Percentiles rank a stretch among this genome's conserved stretches.
These are phyloP conservation scores for Tokudaia tokunoshimensis DNA, from an alignment of 2,797 vertebrate genomes.

Conservation along the genomic window DNA sequence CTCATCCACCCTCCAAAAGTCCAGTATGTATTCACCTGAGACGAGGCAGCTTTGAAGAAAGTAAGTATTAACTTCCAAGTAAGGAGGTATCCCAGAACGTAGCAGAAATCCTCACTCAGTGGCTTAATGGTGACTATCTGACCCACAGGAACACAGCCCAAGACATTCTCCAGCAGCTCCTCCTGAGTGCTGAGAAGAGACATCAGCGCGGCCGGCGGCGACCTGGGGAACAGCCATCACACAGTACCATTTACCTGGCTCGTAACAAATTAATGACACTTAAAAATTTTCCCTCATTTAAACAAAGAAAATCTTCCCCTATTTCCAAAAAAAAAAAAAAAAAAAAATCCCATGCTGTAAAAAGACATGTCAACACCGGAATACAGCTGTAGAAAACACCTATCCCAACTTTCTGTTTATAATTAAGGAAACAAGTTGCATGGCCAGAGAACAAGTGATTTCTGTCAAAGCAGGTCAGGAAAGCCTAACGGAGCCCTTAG, in stretches of 20 bases:
- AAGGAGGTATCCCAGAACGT: conserved; percentile 96
- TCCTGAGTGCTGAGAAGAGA: conserved; percentile 92
- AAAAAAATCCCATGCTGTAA: conserved; percentile 9
- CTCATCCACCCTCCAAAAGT: neutral
- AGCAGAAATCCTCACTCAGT: conserved; percentile 95
- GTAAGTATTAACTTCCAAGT: conserved; percentile 97
- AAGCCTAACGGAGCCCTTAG: neutral
- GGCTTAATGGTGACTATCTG: conserved; percentile 95
- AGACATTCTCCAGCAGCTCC: conserved; percentile 93
- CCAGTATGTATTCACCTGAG: conserved; percentile 90
- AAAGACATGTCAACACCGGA: neutral
- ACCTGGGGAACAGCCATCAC: conserved; percentile 87
- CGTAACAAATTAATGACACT: neutral
- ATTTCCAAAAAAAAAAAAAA: neutral
- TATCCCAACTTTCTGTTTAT: conserved; percentile 8
- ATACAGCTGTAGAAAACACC: conserved; percentile 19
- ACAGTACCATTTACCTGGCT: neutral
- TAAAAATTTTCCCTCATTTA: neutral
- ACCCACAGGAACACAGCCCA: conserved; percentile 94
- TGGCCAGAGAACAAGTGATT: neutral
- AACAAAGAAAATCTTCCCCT: conserved; percentile 39
- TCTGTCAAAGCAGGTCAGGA: neutral
- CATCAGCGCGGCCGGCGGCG: conserved; percentile 96
- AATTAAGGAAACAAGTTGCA: neutral
- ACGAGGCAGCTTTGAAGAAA: conserved; percentile 97